A percentile compares a stretch with the other conserved stretches of the same genome.
These are phyloP conservation scores for Megaceryle torquata DNA, from an alignment of 2,113 vertebrate genomes.

Conservation along the genomic window DNA sequence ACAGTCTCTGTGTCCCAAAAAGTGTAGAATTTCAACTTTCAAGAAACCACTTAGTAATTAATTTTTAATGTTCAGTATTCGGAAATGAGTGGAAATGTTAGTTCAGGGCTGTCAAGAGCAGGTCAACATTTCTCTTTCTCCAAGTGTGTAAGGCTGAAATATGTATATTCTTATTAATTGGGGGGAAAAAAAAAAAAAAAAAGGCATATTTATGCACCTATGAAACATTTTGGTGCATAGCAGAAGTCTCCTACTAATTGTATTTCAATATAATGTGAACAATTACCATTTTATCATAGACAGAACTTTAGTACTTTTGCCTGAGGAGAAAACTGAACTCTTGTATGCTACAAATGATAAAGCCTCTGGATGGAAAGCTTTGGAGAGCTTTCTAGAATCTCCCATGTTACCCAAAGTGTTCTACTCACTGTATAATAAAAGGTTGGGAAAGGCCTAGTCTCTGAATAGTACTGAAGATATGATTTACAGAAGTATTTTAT, in stretches of 20 bases:
- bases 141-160: not conserved
- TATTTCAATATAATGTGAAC: not conserved
- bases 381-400: not conserved
- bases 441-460: not conserved
- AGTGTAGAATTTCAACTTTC: not conserved
- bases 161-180: not conserved
- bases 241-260: not conserved
- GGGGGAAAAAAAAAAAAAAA: not conserved
- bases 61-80: not conserved
- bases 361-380: not conserved
- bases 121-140: not conserved
- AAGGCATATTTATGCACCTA: not conserved
- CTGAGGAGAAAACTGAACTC: not conserved
- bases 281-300: not conserved
- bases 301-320: not conserved
- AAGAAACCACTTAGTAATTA: not conserved
- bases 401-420: not conserved
- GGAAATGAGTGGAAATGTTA: not conserved
- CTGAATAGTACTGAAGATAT: not conserved
- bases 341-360: not conserved
- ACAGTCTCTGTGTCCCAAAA: not conserved
- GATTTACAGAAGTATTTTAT: not conserved
- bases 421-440: not conserved
- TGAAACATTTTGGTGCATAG: not conserved
- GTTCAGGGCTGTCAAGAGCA: not conserved